These are phyloP conservation scores for Geotrupes spiniger DNA, from an alignment of 2,888 invertebrate species.

Conservation along the genomic window DNA sequence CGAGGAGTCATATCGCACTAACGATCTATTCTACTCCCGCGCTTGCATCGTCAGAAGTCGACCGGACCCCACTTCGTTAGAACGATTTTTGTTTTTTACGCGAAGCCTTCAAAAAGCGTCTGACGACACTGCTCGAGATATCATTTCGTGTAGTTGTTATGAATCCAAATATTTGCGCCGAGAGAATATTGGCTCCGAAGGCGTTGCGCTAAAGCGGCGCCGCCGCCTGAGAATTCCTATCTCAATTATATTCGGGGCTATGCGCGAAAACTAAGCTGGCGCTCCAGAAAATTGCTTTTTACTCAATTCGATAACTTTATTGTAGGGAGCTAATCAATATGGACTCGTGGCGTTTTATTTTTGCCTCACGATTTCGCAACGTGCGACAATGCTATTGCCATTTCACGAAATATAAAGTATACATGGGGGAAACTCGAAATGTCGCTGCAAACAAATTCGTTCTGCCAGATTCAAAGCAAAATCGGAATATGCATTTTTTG, in stretches of 20 bases:
- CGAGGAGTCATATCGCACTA: too few species aligned
- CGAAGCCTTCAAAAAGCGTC: background rate
- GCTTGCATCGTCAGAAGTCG: too few species aligned
- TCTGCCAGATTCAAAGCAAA: too few species aligned
- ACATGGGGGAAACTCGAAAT: too few species aligned
- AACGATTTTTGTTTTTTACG: background rate
- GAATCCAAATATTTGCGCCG: slow-evolving; percentile 7
- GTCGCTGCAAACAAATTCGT: too few species aligned
- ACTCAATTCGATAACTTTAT: background rate
- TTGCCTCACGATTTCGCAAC: too few species aligned
- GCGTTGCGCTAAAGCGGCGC: background rate
- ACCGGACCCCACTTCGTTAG: too few species aligned
- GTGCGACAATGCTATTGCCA: too few species aligned
- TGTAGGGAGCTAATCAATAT: background rate
- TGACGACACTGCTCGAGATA: background rate
- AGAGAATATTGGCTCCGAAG: slow-evolving; percentile 5
- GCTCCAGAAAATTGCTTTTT: slow-evolving; percentile 4
- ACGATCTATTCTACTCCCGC: too few species aligned
- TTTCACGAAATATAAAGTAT: too few species aligned
- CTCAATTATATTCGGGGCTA: slow-evolving; percentile 3
- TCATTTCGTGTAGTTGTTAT: slow-evolving; percentile 8
- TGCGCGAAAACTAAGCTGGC: background rate
- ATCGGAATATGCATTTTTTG: too few species aligned
- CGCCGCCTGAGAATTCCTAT: background rate
- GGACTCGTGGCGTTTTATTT: too few species aligned